Evolutionary conservation across 2,113 vertebrate genomes (phyloP), one percentile per base, ranked within the genome.

Genomic region (Passerina amoena): DNA sequence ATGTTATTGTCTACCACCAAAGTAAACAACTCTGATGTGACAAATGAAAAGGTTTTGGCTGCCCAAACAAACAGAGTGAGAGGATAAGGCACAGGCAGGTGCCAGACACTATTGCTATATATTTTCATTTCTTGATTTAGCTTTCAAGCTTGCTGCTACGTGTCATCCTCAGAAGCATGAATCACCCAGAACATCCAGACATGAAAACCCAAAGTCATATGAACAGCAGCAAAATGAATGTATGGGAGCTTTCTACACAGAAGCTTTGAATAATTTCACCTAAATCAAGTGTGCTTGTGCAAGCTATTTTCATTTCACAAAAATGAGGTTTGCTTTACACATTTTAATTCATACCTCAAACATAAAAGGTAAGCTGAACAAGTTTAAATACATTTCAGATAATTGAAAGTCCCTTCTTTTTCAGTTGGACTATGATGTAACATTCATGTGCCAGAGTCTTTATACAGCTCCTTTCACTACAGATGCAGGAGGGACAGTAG

Each of bases 131-230:
- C 45, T 81, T 45, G 33, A 66, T 73, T 83, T 63, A 65, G 15
- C 91, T 93, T 91, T 88, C 91, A 94, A 35, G 50, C 61, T 56
- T 95, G 37, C 22, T 83, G n/a, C 64, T 87, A 47, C 59, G 5
- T 80, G 53, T 82, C 59, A 66, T 60, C 65, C 54, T 96, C 66
- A 78, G 66, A 95, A 86, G 33, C 31, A 76, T 82, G 83, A 95
- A 92, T 88, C 85, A 94, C 35, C 38, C 78, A 92, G 44, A 85
- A 85, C 27, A 95, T 61, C 63, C 83, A 88, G 69, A 89, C 60
- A 38, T 53, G 31, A 79, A 85, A 70, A 89, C 66, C 59, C 73
- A 72, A 95, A 90, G 64, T 82, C 66, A 71, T n/a, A 37, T 56
- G 16, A 83, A 92, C 23, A 94, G 48, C 59, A 87, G 23, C 30